These are phyloP conservation scores for Halcyon malimbica DNA, from an alignment of 2,113 vertebrate genomes.

Conservation along the genomic window DNA sequence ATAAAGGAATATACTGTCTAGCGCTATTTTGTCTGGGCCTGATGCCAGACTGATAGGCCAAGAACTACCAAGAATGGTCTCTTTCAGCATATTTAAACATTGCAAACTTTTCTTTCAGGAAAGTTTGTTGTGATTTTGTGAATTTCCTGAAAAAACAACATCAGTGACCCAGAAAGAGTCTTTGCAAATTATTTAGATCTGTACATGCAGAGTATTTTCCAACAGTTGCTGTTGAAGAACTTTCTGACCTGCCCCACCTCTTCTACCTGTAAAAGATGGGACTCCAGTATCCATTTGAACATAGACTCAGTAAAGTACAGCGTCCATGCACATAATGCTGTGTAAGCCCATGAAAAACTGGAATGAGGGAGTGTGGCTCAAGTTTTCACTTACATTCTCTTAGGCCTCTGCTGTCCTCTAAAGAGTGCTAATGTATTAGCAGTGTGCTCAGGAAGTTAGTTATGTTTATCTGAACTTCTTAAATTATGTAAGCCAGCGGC, in stretches of 20 bases:
- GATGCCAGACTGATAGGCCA: background rate
- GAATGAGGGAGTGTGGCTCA: fast-evolving
- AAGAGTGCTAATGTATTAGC: background rate
- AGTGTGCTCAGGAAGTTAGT: background rate
- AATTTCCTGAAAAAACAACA: background rate
- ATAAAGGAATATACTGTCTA: background rate
- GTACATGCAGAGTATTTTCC: background rate
- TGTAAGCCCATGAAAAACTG: background rate
- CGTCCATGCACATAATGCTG: fast-evolving
- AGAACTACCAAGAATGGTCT: background rate
- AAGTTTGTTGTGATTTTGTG: background rate
- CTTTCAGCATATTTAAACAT: background rate
- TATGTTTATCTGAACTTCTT: background rate
- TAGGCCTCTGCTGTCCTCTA: background rate
- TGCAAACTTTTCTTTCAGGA: background rate
- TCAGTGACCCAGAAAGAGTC: background rate
- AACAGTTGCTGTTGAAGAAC: background rate
- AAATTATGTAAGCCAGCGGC: background rate
- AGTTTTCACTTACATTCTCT: background rate
- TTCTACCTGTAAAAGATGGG: background rate
- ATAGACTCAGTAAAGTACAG: background rate
- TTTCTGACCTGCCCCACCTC: background rate
- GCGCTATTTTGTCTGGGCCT: background rate
- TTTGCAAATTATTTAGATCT: background rate
- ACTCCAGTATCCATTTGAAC: background rate